phyloP scores from a whole-genome alignment of 2,888 invertebrate species.

The Drosophila melanosoma region DNA sequence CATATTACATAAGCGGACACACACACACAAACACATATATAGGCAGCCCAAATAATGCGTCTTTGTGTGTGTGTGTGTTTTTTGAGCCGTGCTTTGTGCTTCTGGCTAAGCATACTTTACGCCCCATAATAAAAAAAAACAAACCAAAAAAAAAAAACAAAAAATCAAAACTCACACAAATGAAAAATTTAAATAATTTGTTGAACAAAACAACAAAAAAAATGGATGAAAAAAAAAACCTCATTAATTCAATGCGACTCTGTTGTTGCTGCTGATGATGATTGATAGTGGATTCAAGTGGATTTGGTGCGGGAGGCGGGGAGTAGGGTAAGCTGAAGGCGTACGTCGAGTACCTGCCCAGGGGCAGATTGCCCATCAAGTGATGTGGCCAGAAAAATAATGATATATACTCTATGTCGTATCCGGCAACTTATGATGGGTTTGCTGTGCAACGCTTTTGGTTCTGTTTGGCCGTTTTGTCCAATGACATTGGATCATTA shows the following conservation, averaged over 20 bases:
- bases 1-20: slow-evolving; percentile 63
- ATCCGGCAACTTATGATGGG: slow-evolving; percentile 43
- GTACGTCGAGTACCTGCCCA: slow-evolving; percentile 41
- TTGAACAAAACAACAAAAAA: slow-evolving; percentile 47
- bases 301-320: neutral
- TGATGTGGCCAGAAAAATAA: slow-evolving; percentile 26
- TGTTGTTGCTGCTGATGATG: slow-evolving; percentile 38
- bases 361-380: slow-evolving; percentile 37
- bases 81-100: slow-evolving; percentile 34
- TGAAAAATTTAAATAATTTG: slow-evolving; percentile 73
- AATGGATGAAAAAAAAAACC: slow-evolving; percentile 30
- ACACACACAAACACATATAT: slow-evolving; percentile 16
- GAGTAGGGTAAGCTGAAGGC: neutral
- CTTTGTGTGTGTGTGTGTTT: slow-evolving; percentile 29
- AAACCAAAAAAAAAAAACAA: slow-evolving; percentile 24
- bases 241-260: slow-evolving; percentile 66
- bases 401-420: slow-evolving; percentile 18
- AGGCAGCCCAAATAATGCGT: slow-evolving; percentile 11
- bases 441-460: slow-evolving; percentile 3
- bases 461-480: slow-evolving; percentile 34
- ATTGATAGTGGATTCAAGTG: slow-evolving; percentile 46
- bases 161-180: slow-evolving; percentile 40
- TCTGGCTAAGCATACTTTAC: slow-evolving; percentile 59
- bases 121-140: slow-evolving; percentile 34
- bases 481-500: slow-evolving; percentile 58